These are phyloP conservation scores for Alexandromys oeconomus DNA, from an alignment of 2,797 vertebrate species.

Conservation along the genomic window DNA sequence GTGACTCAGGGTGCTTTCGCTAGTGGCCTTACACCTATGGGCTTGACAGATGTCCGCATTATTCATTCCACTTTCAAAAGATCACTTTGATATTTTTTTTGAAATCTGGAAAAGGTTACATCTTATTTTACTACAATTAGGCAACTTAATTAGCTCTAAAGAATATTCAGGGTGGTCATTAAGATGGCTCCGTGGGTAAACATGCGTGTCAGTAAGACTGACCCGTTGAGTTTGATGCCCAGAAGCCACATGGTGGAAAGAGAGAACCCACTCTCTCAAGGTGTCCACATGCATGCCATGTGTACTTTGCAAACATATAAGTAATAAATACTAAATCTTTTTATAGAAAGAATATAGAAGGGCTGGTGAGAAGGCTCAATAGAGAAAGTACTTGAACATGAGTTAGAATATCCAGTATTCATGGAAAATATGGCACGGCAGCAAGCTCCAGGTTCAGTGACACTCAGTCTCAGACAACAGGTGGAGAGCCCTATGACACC, in stretches of 20 bases:
- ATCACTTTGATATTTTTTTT: not conserved
- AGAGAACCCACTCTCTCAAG: not conserved
- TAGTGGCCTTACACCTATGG: not conserved
- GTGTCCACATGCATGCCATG: not conserved
- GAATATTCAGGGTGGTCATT: slow-evolving; percentile 19
- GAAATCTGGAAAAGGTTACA: slow-evolving; percentile 36
- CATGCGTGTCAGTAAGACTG: not conserved
- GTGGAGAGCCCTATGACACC: not conserved
- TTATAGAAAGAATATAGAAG: not conserved
- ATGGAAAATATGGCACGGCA: not conserved
- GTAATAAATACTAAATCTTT: not conserved
- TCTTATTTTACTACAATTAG: slow-evolving; percentile 48
- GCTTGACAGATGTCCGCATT: not conserved
- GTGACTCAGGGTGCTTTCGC: slow-evolving; percentile 22
- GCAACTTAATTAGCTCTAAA: slow-evolving; percentile 52
- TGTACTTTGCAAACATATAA: not conserved
- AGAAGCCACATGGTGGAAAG: not conserved
- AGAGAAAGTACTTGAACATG: not conserved
- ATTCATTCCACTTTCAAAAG: not conserved
- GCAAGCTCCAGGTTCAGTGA: not conserved
- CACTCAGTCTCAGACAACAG: not conserved
- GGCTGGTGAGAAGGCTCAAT: not conserved
- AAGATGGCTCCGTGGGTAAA: not conserved
- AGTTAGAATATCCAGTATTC: not conserved
- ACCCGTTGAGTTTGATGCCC: not conserved